Base-by-base conservation (phyloP, 2,113 vertebrate species). In the Halichoeres trimaculatus region DNA sequence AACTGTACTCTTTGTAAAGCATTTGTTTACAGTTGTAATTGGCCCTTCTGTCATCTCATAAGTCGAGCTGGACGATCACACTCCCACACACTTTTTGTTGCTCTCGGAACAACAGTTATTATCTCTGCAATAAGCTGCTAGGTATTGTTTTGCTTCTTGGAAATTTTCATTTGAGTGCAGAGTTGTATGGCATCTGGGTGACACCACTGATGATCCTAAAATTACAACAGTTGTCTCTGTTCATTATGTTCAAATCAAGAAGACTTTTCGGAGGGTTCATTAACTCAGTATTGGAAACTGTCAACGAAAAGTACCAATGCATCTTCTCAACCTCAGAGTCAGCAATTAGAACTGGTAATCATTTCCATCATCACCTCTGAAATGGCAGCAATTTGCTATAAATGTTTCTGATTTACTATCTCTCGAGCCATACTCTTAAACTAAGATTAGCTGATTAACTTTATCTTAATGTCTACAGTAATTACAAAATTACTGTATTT, bases 41-140 rank as follows among this genome's bases (percentile, higher is more conserved):
- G 76, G 56, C 70, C 70, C 43, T 20, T 51, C 57, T 71, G 47
- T 38, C 57, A 57, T 55, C 51, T 73, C 76, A 74, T 24, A 41
- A 67, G 69, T 75, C 80, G 78, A 79, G 67, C 82, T 76, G 78
- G 70, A 74, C 70, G 76, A 85, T 84, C 66, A 79, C 76, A 67
- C 86, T 80, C 88, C 81, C 84, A 85, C 84, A 73, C 75, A 68
- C 72, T 8, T 48, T 20, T 24, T 70, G 69, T 72, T 74, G 61
- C 80, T 73, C 40, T 55, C 70, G 76, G 59, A 81, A 74, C 72
- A 83, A 73, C 76, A 78, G 86, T 85, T 74, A 86, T 59, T 59
- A 67, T 80, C 45, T 38, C 63, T 64, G 75, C 34, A 74, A 73
- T 61, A 47, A 85, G 73, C 65, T 51, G 20, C 54, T 58, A 35